These are phyloP conservation scores for Ranitomeya imitator DNA, from an alignment of 2,113 vertebrate species.

Conservation along the genomic window DNA sequence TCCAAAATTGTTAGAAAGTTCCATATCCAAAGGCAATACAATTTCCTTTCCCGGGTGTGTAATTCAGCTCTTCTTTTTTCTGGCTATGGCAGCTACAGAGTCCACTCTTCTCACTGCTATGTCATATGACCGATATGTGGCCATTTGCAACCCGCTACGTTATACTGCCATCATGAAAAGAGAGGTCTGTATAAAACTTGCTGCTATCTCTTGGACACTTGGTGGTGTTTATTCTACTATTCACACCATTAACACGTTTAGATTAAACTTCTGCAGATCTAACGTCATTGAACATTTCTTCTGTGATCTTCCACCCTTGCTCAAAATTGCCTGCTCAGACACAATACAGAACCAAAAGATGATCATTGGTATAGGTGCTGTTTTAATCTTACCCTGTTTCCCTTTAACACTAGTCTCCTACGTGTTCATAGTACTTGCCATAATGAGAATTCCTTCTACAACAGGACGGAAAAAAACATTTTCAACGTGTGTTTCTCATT, in stretches of 20 bases:
- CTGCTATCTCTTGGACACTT: slow-evolving; percentile 26
- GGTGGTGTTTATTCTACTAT: slow-evolving; percentile 28
- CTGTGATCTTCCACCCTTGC: slow-evolving; percentile 45
- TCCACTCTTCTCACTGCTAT: slow-evolving; percentile 35
- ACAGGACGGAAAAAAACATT: slow-evolving; percentile 58
- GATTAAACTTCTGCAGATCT: slow-evolving; percentile 33
- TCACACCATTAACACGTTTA: slow-evolving; percentile 42
- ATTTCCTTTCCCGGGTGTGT: slow-evolving; percentile 54
- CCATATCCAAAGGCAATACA: slow-evolving; percentile 28
- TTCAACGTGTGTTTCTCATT: slow-evolving; percentile 63
- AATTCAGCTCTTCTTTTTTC: slow-evolving; percentile 41
- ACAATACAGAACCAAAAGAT: slow-evolving; percentile 26
- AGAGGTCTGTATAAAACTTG: slow-evolving; percentile 19
- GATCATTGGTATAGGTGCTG: slow-evolving; percentile 40
- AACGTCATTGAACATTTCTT: slow-evolving; percentile 50
- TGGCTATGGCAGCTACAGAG: slow-evolving; percentile 42
- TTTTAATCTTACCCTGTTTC: slow-evolving; percentile 54
- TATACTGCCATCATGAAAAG: slow-evolving; percentile 16
- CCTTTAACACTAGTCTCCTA: slow-evolving; percentile 61
- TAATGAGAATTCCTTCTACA: slow-evolving; percentile 50
- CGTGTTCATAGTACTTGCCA: slow-evolving; percentile 51
- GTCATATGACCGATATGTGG: slow-evolving; percentile 40
- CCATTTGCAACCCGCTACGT: slow-evolving; percentile 33
- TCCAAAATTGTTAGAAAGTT: slow-evolving; percentile 55
- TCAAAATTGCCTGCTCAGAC: slow-evolving; percentile 42